phyloP scores from a whole-genome alignment of 2,797 vertebrate genomes.

The Rallus crepitans region DNA sequence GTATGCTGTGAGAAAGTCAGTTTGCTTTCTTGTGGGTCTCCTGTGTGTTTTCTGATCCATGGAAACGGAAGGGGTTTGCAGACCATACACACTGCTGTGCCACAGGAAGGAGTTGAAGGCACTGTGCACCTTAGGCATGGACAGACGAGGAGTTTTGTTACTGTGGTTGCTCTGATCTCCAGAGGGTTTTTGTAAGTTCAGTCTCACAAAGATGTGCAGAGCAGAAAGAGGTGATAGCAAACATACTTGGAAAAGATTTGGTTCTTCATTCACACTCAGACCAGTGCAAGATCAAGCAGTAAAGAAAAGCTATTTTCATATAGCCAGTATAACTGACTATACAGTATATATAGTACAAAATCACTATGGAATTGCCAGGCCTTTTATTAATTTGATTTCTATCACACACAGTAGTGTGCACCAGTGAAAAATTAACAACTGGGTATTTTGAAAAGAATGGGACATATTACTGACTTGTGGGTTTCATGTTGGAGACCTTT shows the following conservation, averaged over 20 bases:
- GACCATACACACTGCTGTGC: too few species aligned
- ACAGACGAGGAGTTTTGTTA: neutral
- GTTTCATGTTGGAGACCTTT: neutral
- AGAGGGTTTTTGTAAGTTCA: neutral
- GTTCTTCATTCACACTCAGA: neutral
- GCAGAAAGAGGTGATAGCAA: neutral
- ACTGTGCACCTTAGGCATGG: neutral
- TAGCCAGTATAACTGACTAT: neutral
- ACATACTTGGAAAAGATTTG: neutral
- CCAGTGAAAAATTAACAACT: neutral
- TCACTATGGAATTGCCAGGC: neutral
- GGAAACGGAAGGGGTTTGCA: neutral
- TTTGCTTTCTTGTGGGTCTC: fast-evolving
- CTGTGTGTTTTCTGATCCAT: neutral
- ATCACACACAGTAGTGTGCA: neutral
- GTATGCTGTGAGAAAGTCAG: neutral
- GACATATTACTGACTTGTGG: neutral
- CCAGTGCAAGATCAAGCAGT: neutral
- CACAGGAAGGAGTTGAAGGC: neutral
- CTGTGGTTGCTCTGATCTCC: neutral
- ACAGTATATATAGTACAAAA: neutral
- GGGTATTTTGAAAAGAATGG: neutral
- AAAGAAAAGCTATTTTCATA: neutral
- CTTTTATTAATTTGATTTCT: neutral
- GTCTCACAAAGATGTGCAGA: neutral